phyloP scores from a whole-genome alignment of 2,113 vertebrate genomes.

The Ariopsis seemanni region DNA sequence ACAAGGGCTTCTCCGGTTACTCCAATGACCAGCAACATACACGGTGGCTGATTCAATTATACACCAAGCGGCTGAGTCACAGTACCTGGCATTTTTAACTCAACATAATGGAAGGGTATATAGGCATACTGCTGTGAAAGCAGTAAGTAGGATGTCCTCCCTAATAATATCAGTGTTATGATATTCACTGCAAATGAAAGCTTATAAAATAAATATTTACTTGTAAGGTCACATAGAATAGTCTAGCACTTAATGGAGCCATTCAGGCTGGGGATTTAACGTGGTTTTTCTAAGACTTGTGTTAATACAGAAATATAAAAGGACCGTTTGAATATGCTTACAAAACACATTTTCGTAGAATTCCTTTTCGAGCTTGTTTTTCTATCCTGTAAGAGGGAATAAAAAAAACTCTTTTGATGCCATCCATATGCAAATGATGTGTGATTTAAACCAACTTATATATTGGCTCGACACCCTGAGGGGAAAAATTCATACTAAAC shows the following conservation, averaged over 20 bases:
- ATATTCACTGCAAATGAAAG: conserved; percentile 8
- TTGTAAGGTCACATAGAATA: neutral
- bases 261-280: neutral
- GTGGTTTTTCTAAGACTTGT: neutral
- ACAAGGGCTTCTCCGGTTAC: conserved; percentile 30
- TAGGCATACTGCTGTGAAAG: neutral
- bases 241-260: neutral
- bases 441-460: neutral
- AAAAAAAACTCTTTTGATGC: neutral
- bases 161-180: neutral
- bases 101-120: conserved; percentile 18
- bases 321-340: neutral
- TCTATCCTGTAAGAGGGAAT: neutral
- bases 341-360: neutral
- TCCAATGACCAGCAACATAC: conserved; percentile 21
- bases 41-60: conserved; percentile 27
- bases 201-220: conserved; percentile 17
- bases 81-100: conserved; percentile 27
- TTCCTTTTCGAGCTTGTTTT: neutral
- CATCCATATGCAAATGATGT: neutral
- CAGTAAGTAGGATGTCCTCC: neutral
- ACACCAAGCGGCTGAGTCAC: neutral
- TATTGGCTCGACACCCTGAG: neutral
- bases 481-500: neutral
- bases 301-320: conserved; percentile 4